Percentiles rank a stretch among this genome's conserved stretches.
Evolutionary conservation across 1,140 invertebrate species (phyloP).

Genomic region (Delia radicum): DNA sequence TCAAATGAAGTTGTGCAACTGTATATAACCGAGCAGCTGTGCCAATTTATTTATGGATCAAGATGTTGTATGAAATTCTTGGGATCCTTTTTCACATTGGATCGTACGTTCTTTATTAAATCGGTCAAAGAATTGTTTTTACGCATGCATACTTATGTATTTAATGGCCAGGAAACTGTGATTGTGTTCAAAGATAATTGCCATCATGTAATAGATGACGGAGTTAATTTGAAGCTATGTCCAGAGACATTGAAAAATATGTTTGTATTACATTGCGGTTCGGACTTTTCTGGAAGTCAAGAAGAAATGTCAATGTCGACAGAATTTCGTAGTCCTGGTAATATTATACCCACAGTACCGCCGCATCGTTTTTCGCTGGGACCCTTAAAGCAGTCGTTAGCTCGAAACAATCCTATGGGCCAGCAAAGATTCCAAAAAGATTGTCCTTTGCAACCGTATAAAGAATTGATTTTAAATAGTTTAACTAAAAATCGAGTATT

Average conservation of each 20-base stretch:
- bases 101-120: background rate
- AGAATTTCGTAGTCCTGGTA: background rate
- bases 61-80: constrained; percentile 6
- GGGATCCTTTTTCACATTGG: background rate
- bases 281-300: constrained; percentile 9
- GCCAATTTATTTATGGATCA: background rate
- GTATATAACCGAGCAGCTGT: background rate
- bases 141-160: background rate
- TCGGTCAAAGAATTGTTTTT: background rate
- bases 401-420: constrained; percentile 4
- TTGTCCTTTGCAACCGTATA: background rate
- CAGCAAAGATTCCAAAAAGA: constrained; percentile 25
- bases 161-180: background rate
- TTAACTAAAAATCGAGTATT: constrained; percentile 34
- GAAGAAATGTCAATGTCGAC: constrained; percentile 25
- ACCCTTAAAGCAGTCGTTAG: constrained; percentile 22
- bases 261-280: constrained; percentile 28
- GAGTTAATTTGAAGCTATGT: background rate
- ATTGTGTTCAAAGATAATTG: constrained; percentile 11
- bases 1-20: background rate
- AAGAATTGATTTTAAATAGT: constrained; percentile 26
- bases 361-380: constrained; percentile 26
- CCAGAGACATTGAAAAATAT: constrained; percentile 27
- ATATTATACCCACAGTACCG: constrained; percentile 15
- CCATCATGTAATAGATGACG: background rate